These are phyloP conservation scores for Porites rus DNA, from an alignment of 92 coral and sea anemone species.

Conservation along the genomic window DNA sequence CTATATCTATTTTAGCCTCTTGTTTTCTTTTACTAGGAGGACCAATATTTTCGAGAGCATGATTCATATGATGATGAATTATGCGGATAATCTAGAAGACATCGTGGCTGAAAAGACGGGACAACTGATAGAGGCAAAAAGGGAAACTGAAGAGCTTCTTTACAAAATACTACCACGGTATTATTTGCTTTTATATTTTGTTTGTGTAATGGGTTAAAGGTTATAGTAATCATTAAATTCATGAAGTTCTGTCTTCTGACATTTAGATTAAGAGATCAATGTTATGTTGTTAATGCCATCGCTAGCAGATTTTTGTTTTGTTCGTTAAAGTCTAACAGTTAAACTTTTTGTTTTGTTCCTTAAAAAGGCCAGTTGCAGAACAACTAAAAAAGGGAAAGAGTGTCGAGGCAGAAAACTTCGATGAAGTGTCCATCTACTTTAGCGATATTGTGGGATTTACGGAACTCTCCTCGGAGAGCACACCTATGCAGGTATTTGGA, in stretches of 20 bases:
- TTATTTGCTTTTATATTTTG: background rate
- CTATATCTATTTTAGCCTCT: background rate
- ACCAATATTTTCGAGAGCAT: constrained; percentile 94
- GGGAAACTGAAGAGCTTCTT: constrained; percentile 89
- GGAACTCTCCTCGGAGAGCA: constrained; percentile 87
- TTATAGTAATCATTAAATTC: too few relatives aligned
- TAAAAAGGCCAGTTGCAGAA: constrained; percentile 89
- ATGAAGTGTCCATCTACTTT: constrained; percentile 91
- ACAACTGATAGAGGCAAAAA: constrained; percentile 88
- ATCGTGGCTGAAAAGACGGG: constrained; percentile 88
- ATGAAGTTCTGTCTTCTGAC: too few relatives aligned
- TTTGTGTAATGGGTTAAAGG: background rate
- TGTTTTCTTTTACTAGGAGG: constrained; percentile 58
- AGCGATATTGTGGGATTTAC: constrained; percentile 97
- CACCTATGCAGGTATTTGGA: constrained; percentile 88
- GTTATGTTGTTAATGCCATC: too few relatives aligned
- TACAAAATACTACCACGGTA: constrained; percentile 95
- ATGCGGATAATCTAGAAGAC: constrained; percentile 94
- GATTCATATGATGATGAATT: constrained; percentile 98
- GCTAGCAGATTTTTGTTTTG: too few relatives aligned
- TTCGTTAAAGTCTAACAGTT: too few relatives aligned
- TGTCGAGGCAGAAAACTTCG: constrained; percentile 93
- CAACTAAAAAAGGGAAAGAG: constrained; percentile 91
- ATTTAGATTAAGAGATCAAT: too few relatives aligned
- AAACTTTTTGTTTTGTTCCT: background rate